Base-by-base conservation (phyloP, 2,888 invertebrate genomes). In the Ophion ellenae region DNA sequence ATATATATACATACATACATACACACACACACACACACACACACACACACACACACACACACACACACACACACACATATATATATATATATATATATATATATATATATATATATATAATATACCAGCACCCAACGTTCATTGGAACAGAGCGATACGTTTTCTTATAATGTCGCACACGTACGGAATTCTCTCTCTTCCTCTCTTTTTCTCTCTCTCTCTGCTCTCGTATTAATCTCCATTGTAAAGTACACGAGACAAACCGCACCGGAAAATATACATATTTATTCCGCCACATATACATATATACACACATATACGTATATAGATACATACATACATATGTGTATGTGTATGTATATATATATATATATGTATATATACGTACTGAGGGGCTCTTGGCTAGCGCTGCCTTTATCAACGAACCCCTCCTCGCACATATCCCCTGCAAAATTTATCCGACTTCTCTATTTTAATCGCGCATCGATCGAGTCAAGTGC, bases 161-260 rank as follows among this genome's bases (percentile, higher is more conserved):
- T 82, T 82, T 79, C 70, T 85, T 71, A 70, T 79, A 82, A 79
- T 80, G 82, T 82, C 71, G 78, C 81, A 82, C 71, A 79, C 75
- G 79, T 82, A 78, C 79, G 11, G 40, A 78, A 53, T 47, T 45
- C 61, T 78, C 81, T 57, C 81, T 78, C 74, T 69, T 81, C 78
- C 40, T 9, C 40, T 9, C 40, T 9, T 4, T 32, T 4, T 9
- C 40, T 40, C 74, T 45, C 63, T 47, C 63, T 75, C 82, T 53
- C 82, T 79, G 75, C 64, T 82, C 79, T 71, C 82, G 85, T 82
- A 85, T 85, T 82, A 85, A 85, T 82, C 78, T 85, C 78, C 78
- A 82, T 85, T 85, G 85, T 79, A 79, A 85, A 82, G 78, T 45
- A 78, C 74, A 74, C 78, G 67, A 36, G 64, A 64, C 69, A 69